Conservation (phyloP, 2,888 invertebrate species). For the Phasia obesa region DNA sequence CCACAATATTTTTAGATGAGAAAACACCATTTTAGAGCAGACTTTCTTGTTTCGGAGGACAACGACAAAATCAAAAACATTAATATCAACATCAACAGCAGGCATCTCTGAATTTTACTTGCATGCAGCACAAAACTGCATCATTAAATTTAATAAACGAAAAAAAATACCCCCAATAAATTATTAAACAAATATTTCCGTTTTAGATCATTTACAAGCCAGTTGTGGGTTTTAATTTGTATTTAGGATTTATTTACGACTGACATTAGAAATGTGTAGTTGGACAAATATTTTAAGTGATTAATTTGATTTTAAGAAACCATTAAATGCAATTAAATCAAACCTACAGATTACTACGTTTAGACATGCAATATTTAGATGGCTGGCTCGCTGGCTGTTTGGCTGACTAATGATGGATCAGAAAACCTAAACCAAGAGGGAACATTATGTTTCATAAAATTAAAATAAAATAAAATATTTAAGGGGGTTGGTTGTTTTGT, state of each 20-base stretch:
- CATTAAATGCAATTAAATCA: conserved; percentile 73
- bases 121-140: conserved; percentile 28
- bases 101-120: not conserved
- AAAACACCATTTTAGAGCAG: conserved; percentile 6
- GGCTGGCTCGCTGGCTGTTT: conserved; percentile 32
- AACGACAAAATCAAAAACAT: conserved; percentile 22
- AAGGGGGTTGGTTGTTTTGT: conserved; percentile 46
- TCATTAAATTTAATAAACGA: not conserved
- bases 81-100: conserved; percentile 25
- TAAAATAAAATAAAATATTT: not conserved
- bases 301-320: conserved; percentile 72
- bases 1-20: conserved; percentile 15
- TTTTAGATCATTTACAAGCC: conserved; percentile 58
- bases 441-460: conserved; percentile 46
- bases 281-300: conserved; percentile 63
- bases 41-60: not conserved
- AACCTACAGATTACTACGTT: conserved; percentile 70
- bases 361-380: conserved; percentile 60
- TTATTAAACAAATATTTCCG: conserved; percentile 69
- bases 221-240: conserved; percentile 61
- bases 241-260: conserved; percentile 53
- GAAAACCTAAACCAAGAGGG: conserved; percentile 35
- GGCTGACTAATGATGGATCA: conserved; percentile 61
- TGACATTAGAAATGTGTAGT: conserved; percentile 18
- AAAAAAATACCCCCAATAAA: conserved; percentile 9